Base-by-base conservation (phyloP, 2,113 vertebrate species). In the Ptyas mucosa region DNA sequence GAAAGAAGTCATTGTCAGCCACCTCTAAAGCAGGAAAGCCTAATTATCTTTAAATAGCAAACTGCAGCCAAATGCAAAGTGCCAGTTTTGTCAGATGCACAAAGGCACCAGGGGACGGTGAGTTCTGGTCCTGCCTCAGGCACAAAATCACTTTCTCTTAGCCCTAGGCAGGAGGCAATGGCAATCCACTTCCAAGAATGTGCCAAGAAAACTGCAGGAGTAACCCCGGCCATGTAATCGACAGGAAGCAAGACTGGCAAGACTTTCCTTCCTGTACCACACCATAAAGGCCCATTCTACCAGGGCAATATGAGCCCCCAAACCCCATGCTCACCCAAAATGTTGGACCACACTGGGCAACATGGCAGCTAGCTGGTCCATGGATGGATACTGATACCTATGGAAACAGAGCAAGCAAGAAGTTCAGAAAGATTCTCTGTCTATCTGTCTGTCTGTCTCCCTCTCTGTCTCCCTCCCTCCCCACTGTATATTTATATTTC, bases 291-390 rank as follows among this genome's bases (percentile, higher is more conserved):
- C 21, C n/a, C 21, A 14, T 61, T 10, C 49, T 58, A 21, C 21
- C 23, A 15, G 10, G 2, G 12, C 57, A 18, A 1, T 8, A 8
- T 57, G 57, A 46, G 8, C 4, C 39, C 20, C 11, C 29, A 52
- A 89, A 1, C 34, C n/a, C 0, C 14, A 58, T 10, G 98, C 99
- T 97, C 93, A 99, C 99, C 99, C 99, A 0, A 99, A 99, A 95
- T 99, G 99, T 96, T 99, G 98, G 87, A 99, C 98, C 93, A 99
- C 98, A 0, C 98, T 99, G 94, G 99, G 98, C 85, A 99, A 95
- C 99, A 99, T 99, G 92, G 98, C 98, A 0, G 99, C 98, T 97
- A 99, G 94, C 96, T 99, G 99, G 96, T 99, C 99, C 99, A 99
- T 99, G 90, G 98, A 99, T 15, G 99, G 99, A 92, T 99, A 99